These are phyloP conservation scores for Oligia latruncula DNA, from an alignment of 2,888 invertebrate species.

Conservation along the genomic window DNA sequence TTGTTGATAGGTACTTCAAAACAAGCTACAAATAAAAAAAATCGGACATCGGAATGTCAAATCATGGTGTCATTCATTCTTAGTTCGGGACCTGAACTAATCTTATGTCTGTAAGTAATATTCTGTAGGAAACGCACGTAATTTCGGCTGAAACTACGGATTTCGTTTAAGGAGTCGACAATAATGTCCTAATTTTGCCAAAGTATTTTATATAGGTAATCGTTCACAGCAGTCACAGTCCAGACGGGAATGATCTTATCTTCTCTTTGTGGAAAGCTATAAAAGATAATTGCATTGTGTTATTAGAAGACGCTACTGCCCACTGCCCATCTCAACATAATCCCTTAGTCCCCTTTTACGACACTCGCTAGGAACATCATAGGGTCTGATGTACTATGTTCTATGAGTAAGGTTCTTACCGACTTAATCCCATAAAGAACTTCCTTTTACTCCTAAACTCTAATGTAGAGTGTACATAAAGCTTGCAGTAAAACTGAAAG, in stretches of 20 bases:
- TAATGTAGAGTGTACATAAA: neutral
- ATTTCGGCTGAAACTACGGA: neutral
- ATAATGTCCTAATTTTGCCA: neutral
- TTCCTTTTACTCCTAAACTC: neutral
- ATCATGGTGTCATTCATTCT: no score
- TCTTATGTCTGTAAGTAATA: neutral
- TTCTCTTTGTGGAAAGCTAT: neutral
- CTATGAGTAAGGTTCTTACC: neutral
- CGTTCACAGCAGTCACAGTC: neutral
- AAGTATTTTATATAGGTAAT: neutral
- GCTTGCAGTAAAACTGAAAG: neutral
- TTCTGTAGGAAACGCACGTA: neutral
- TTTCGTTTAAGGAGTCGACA: neutral
- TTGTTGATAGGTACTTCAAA: neutral
- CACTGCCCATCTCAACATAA: constrained; percentile 10
- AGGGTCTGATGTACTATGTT: neutral
- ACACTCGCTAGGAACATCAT: constrained; percentile 1
- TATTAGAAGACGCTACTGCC: neutral
- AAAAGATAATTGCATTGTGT: neutral
- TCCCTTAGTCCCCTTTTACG: constrained; percentile 13
- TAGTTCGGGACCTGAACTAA: neutral
- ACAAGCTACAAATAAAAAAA: neutral
- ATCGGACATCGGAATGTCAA: no score
- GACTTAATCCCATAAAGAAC: neutral
- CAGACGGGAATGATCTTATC: neutral